Evolutionary conservation across 1,140 invertebrate species (phyloP).

Genomic region (Papilio polyxenes): DNA sequence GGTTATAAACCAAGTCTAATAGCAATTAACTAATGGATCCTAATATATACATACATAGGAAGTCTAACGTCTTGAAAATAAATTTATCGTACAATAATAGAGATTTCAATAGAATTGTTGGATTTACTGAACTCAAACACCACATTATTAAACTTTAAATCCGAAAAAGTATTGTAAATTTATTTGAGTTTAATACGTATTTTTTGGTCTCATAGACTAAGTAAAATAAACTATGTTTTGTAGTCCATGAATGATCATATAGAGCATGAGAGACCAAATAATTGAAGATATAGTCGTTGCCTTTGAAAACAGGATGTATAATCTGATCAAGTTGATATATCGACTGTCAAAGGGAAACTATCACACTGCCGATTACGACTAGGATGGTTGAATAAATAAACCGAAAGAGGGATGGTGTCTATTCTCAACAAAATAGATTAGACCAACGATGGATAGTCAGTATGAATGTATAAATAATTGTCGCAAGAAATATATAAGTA

Average conservation of each 20-base stretch:
- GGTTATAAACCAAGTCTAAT: not conserved
- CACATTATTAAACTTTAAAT: too few relatives aligned
- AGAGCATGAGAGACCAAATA: not conserved
- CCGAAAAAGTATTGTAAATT: too few relatives aligned
- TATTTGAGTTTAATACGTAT: too few relatives aligned
- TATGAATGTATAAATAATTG: not conserved
- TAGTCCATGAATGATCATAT: not conserved
- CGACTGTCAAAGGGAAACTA: not conserved
- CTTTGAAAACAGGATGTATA: not conserved
- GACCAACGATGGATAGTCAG: not conserved
- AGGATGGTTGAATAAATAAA: not conserved
- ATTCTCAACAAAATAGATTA: not conserved
- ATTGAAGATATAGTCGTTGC: not conserved
- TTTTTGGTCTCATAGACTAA: not conserved
- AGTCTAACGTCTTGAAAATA: not conserved
- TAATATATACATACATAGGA: not conserved
- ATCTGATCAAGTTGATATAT: not conserved
- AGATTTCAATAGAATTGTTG: too few relatives aligned
- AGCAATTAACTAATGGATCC: slow-evolving; percentile 23
- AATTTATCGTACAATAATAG: not conserved
- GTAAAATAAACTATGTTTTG: not conserved
- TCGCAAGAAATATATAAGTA: too few relatives aligned
- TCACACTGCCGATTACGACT: not conserved
- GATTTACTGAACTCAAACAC: not conserved
- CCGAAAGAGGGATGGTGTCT: not conserved